Conservation (phyloP, 2,888 invertebrate genomes). For the Lagria hirta region DNA sequence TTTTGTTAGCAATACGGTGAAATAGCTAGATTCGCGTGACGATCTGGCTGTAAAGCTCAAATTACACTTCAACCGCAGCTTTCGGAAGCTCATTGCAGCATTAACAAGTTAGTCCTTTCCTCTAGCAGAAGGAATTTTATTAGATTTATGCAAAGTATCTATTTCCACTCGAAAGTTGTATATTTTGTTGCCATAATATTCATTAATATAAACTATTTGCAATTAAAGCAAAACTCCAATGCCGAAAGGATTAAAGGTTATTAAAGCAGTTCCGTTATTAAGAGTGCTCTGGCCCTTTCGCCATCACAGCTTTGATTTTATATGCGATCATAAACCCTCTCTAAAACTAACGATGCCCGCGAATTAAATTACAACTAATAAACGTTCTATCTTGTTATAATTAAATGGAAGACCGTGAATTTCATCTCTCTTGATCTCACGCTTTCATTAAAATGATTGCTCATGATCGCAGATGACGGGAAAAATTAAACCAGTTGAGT, state of each 20-base stretch:
- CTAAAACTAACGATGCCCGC: conserved; percentile 14
- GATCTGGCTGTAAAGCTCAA: too few relatives aligned
- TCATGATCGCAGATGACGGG: conserved; percentile 5
- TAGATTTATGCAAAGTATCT: too few relatives aligned
- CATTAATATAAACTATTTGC: conserved; percentile 20
- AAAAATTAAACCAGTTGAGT: conserved; percentile 9
- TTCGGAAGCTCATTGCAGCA: too few relatives aligned
- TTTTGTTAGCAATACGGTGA: too few relatives aligned
- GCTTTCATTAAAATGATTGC: conserved; percentile 7
- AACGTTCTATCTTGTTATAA: conserved; percentile 8
- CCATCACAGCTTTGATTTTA: conserved; percentile 18
- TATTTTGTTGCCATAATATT: too few relatives aligned
- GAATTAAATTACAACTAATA: conserved; percentile 20
- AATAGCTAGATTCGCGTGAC: too few relatives aligned
- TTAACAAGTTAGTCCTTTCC: too few relatives aligned
- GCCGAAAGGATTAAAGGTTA: conserved; percentile 20
- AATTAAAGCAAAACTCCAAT: conserved; percentile 22
- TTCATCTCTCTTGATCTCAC: conserved; percentile 6
- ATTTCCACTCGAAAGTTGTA: too few relatives aligned
- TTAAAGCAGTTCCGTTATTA: conserved; percentile 20
- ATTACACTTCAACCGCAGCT: too few relatives aligned
- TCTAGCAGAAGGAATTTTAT: too few relatives aligned
- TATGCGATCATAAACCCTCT: conserved; percentile 19
- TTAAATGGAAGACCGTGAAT: conserved; percentile 7
- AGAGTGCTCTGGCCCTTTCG: conserved; percentile 13